phyloP scores from a whole-genome alignment of 1,140 invertebrate species.

The Pararge aegeria region DNA sequence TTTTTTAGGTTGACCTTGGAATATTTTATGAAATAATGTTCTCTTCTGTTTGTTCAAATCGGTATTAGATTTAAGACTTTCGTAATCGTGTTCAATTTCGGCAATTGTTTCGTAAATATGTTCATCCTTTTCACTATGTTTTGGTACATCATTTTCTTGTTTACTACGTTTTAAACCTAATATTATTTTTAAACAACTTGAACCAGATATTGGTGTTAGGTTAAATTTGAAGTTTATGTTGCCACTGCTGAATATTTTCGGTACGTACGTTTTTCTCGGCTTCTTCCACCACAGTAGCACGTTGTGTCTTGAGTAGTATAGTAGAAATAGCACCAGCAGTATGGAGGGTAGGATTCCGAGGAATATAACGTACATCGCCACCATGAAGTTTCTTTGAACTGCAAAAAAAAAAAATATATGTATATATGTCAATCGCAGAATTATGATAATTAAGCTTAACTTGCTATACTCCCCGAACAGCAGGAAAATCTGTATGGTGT shows the following conservation, averaged over 20 bases:
- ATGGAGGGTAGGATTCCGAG: slow-evolving; percentile 88
- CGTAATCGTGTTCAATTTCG: slow-evolving; percentile 24
- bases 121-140: slow-evolving; percentile 14
- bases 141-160: slow-evolving; percentile 6
- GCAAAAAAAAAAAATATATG: slow-evolving; percentile 57
- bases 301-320: slow-evolving; percentile 87
- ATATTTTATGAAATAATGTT: slow-evolving; percentile 11
- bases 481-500: too few species aligned
- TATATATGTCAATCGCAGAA: too few species aligned
- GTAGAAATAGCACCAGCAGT: slow-evolving; percentile 82
- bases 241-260: slow-evolving; percentile 34
- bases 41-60: slow-evolving; percentile 10
- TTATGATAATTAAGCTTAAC: too few species aligned
- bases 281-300: slow-evolving; percentile 84
- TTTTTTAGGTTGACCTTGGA: slow-evolving; percentile 22
- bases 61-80: slow-evolving; percentile 26
- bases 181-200: slow-evolving; percentile 36
- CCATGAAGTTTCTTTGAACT: slow-evolving; percentile 87
- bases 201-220: slow-evolving; percentile 33
- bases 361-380: slow-evolving; percentile 90
- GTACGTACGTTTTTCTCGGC: slow-evolving; percentile 86
- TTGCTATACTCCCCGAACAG: too few species aligned
- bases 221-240: slow-evolving; percentile 29
- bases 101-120: slow-evolving; percentile 32
- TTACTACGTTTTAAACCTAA: slow-evolving; percentile 37